Evolutionary conservation across 1,140 invertebrate genomes (phyloP).

Genomic region (Pseudomyrmex dendroicus): DNA sequence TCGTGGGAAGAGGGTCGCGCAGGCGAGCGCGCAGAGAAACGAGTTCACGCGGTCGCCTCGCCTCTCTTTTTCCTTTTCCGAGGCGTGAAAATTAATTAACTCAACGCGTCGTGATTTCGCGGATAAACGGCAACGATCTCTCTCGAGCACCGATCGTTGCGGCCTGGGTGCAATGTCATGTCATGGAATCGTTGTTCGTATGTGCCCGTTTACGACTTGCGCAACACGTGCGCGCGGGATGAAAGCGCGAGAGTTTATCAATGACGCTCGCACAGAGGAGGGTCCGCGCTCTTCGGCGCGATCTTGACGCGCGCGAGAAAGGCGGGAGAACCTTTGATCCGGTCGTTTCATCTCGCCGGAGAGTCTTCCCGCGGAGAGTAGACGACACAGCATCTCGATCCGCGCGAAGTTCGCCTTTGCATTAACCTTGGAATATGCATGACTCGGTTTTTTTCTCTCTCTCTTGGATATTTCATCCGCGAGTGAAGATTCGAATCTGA

Average conservation of each 20-base stretch:
- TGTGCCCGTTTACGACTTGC: slow-evolving; percentile 1
- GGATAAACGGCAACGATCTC: not conserved
- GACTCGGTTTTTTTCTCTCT: not conserved
- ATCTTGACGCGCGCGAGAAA: slow-evolving; percentile 40
- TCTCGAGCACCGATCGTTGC: not conserved
- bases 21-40: not conserved
- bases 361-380: not conserved
- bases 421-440: slow-evolving; percentile 20
- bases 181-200: not conserved
- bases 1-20: not conserved
- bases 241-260: slow-evolving; percentile 36
- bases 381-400: not conserved
- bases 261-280: slow-evolving; percentile 28
- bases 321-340: slow-evolving; percentile 49
- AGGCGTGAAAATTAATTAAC: slow-evolving; percentile 53
- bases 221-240: slow-evolving; percentile 17
- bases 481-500: not conserved
- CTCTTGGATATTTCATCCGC: too few relatives aligned
- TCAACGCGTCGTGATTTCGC: slow-evolving; percentile 21
- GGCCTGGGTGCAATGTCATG: slow-evolving; percentile 15
- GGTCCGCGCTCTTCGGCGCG: not conserved
- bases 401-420: slow-evolving; percentile 10
- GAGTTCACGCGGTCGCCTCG: slow-evolving; percentile 39
- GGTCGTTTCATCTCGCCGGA: slow-evolving; percentile 31
- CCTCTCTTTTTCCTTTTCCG: not conserved